Conservation (phyloP, 2,888 invertebrate species). For the Drosophila melanocephala region DNA sequence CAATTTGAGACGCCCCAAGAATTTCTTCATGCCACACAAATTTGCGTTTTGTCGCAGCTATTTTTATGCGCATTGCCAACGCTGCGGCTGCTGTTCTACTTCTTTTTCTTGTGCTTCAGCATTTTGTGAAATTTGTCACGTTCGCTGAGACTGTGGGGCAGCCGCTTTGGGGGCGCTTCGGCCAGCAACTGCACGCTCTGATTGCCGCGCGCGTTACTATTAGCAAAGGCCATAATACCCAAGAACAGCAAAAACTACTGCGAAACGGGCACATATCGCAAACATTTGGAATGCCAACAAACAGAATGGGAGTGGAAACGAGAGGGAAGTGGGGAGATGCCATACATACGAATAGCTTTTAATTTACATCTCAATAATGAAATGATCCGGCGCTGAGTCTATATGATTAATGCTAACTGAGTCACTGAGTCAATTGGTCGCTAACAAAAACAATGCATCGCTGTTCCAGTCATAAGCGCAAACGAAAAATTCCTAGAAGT, state of each 20-base stretch:
- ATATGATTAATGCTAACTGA: constrained; percentile 71
- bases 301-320: constrained; percentile 10
- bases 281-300: constrained; percentile 57
- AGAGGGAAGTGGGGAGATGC: neutral
- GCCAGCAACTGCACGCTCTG: constrained; percentile 57
- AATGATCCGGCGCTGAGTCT: constrained; percentile 28
- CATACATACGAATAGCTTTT: constrained; percentile 20
- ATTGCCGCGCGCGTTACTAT: constrained; percentile 52
- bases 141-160: constrained; percentile 44
- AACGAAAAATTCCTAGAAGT: constrained; percentile 17
- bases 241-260: constrained; percentile 10
- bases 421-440: constrained; percentile 44
- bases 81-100: constrained; percentile 31
- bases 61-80: constrained; percentile 64
- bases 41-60: constrained; percentile 56
- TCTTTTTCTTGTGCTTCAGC: constrained; percentile 22
- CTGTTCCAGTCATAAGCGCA: constrained; percentile 1
- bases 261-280: constrained; percentile 21
- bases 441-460: constrained; percentile 2
- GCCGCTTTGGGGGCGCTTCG: constrained; percentile 31
- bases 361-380: constrained; percentile 37
- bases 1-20: constrained; percentile 41
- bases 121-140: constrained; percentile 79
- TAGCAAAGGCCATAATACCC: constrained; percentile 52
- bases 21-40: constrained; percentile 59